Percentiles rank a stretch among this genome's conserved stretches.
These are phyloP conservation scores for Eretmochelys imbricata DNA, from an alignment of 2,113 vertebrate species.

Conservation along the genomic window DNA sequence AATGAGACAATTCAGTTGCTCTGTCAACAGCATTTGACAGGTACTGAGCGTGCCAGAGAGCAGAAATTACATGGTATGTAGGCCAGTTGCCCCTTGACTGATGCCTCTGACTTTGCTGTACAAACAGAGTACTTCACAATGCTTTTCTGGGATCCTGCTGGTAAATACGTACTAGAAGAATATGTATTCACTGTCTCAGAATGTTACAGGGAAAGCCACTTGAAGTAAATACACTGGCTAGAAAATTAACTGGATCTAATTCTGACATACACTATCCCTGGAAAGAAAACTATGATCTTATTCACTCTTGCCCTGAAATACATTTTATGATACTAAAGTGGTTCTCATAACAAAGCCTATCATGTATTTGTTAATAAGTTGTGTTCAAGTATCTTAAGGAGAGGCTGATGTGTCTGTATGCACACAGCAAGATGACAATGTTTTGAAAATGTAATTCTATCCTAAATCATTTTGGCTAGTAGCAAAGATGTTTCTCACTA, in stretches of 20 bases:
- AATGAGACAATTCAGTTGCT: constrained; percentile 71
- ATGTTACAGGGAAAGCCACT: not conserved
- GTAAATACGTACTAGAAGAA: constrained; percentile 34
- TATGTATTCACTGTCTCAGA: constrained; percentile 23
- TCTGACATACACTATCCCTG: not conserved
- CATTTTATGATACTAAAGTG: not conserved
- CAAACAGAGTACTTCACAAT: constrained; percentile 71
- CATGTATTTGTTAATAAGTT: not conserved
- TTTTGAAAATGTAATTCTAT: not conserved
- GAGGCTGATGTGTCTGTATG: not conserved
- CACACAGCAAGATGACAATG: not conserved
- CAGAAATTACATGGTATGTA: constrained; percentile 34
- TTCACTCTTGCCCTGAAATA: not conserved
- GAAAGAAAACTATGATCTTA: not conserved
- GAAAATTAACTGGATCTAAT: not conserved
- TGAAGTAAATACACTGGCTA: not conserved
- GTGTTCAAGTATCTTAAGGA: not conserved
- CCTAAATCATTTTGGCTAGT: not conserved
- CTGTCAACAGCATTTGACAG: constrained; percentile 72
- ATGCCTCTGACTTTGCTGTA: constrained; percentile 37
- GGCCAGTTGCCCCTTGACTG: constrained; percentile 37
- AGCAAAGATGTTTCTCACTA: not conserved
- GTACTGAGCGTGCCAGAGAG: constrained; percentile 56
- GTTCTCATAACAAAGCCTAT: not conserved
- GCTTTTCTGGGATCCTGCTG: constrained; percentile 28